These are phyloP conservation scores for Pollenia amentaria DNA, from an alignment of 2,888 invertebrate species.

Conservation along the genomic window DNA sequence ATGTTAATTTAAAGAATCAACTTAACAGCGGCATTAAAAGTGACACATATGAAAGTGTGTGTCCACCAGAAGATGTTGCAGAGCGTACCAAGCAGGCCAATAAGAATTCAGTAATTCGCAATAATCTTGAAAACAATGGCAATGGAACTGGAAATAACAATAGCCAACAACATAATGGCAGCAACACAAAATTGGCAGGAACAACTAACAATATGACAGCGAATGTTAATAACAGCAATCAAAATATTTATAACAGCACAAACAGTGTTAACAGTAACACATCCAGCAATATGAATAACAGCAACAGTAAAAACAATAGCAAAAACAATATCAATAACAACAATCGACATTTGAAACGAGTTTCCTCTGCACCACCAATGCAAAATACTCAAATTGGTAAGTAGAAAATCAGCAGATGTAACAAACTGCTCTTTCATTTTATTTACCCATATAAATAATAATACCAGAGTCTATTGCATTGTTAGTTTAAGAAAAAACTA, in stretches of 20 bases:
- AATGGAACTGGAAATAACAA: conserved; percentile 69
- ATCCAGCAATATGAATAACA: conserved; percentile 83
- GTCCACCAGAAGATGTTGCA: conserved; percentile 84
- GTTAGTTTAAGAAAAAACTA: conserved; percentile 25
- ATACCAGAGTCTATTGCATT: background rate
- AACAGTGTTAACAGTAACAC: conserved; percentile 85
- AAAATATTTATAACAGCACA: conserved; percentile 81
- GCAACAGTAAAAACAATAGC: conserved; percentile 75
- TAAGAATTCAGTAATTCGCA: conserved; percentile 83
- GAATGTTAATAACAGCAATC: conserved; percentile 74
- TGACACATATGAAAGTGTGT: conserved; percentile 85
- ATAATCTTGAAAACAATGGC: conserved; percentile 78
- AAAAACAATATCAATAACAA: conserved; percentile 75
- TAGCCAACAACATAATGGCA: conserved; percentile 75
- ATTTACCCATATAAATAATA: background rate
- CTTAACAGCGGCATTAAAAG: conserved; percentile 82
- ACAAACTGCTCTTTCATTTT: background rate
- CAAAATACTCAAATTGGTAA: conserved; percentile 83
- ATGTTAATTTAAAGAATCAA: conserved; percentile 83
- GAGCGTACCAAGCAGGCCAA: conserved; percentile 83
- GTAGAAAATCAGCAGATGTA: conserved; percentile 56
- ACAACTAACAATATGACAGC: conserved; percentile 62
- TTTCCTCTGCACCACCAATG: conserved; percentile 86
- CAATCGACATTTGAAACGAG: conserved; percentile 85
- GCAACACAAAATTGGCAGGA: conserved; percentile 75